Percentiles rank a stretch among this genome's conserved stretches.
Conservation (phyloP, 2,113 vertebrate species). For the Cynocephalus volans region DNA sequence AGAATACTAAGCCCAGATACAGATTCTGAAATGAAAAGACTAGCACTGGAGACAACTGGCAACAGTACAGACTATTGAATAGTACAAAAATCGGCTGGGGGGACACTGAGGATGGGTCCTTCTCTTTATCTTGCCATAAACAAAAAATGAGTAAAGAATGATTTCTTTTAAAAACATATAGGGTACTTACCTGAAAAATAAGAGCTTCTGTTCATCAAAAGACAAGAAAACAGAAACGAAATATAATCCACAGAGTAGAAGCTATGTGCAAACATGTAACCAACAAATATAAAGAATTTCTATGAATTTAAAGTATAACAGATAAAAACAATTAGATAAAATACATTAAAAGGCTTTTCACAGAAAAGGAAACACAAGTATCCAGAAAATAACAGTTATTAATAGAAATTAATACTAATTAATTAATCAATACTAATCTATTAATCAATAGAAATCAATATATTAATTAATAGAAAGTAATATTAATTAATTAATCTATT, state of each 20-base stretch:
- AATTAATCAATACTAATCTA: no score
- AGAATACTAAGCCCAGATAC: not conserved
- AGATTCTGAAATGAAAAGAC: not conserved
- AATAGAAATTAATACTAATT: no score
- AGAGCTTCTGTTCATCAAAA: not conserved
- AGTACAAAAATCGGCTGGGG: not conserved
- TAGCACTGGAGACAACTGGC: not conserved
- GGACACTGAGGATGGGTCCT: not conserved
- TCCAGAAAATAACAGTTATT: not conserved
- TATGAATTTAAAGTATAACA: not conserved
- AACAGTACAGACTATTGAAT: not conserved
- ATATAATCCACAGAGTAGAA: not conserved
- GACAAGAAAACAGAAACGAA: not conserved
- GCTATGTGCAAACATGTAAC: not conserved
- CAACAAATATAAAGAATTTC: not conserved
- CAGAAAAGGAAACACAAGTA: not conserved
- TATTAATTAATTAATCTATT: no score
- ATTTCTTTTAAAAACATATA: not conserved
- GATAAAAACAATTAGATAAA: not conserved
- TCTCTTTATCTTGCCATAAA: not conserved
- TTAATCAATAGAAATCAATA: no score
- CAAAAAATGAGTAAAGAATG: not conserved
- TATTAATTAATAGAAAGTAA: no score
- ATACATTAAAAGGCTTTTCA: not conserved
- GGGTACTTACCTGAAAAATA: not conserved